phyloP scores from a whole-genome alignment of 2,888 invertebrate genomes.

The Corbicula japonica region DNA sequence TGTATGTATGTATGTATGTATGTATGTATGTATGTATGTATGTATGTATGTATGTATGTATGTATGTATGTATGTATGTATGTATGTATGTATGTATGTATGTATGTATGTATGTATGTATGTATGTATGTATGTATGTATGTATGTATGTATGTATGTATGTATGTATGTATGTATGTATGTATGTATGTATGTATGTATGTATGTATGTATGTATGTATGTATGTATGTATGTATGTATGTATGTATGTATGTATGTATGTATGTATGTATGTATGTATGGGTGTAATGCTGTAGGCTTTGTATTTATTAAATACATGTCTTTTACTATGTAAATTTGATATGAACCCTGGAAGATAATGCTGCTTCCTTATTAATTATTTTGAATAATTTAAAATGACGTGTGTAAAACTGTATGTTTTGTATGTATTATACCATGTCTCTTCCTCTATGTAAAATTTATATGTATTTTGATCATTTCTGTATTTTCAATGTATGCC shows the following conservation, averaged over 20 bases:
- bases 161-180: conserved; percentile 19
- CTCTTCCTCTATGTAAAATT: too few relatives aligned
- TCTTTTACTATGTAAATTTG: too few relatives aligned
- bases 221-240: conserved; percentile 15
- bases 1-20: conserved; percentile 11
- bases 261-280: conserved; percentile 15
- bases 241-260: conserved; percentile 15
- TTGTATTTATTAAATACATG: too few relatives aligned
- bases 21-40: conserved; percentile 20
- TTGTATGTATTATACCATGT: too few relatives aligned
- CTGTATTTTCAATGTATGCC: too few relatives aligned
- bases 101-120: conserved; percentile 22
- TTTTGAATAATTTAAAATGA: too few relatives aligned
- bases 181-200: conserved; percentile 28
- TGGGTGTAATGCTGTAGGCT: too few relatives aligned
- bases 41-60: conserved; percentile 23
- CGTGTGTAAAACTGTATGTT: too few relatives aligned
- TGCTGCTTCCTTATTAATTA: too few relatives aligned
- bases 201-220: conserved; percentile 25
- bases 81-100: conserved; percentile 23
- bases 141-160: conserved; percentile 25
- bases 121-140: conserved; percentile 21
- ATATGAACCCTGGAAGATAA: too few relatives aligned
- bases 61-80: conserved; percentile 12
- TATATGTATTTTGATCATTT: too few relatives aligned